These are phyloP conservation scores for Atherinosoma microstoma DNA, from an alignment of 2,797 vertebrate species.

Conservation along the genomic window DNA sequence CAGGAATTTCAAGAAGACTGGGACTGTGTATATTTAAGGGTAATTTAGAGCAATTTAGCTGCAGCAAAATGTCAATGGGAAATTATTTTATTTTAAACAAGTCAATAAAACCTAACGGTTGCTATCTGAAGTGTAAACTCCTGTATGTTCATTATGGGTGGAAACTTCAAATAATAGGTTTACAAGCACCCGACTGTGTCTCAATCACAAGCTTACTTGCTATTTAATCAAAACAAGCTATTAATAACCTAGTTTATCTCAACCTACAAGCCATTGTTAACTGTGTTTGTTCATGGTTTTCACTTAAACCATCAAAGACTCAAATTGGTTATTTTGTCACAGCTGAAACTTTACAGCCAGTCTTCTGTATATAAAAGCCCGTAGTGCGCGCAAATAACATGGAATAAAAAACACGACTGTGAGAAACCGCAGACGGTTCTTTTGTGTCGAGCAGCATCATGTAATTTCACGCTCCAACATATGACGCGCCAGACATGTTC, in stretches of 20 bases:
- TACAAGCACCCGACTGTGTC: slow-evolving; percentile 19
- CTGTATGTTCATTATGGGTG: background rate
- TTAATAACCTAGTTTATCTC: background rate
- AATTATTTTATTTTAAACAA: slow-evolving; percentile 47
- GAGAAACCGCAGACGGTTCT: slow-evolving; percentile 61
- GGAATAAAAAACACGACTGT: slow-evolving; percentile 23
- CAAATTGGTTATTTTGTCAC: slow-evolving; percentile 31
- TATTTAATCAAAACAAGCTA: background rate
- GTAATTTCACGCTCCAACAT: slow-evolving; percentile 42
- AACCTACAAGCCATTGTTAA: background rate
- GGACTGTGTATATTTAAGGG: slow-evolving; percentile 26
- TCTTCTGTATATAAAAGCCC: slow-evolving; percentile 20
- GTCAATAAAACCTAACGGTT: slow-evolving; percentile 49
- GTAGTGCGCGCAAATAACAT: slow-evolving; percentile 25
- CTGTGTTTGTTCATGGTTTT: background rate
- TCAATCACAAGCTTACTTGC: slow-evolving; percentile 14
- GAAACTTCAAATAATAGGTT: slow-evolving; percentile 33
- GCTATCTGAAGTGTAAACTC: background rate
- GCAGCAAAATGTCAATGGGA: slow-evolving; percentile 29
- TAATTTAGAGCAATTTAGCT: slow-evolving; percentile 56
- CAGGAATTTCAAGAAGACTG: slow-evolving; percentile 38
- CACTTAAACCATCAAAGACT: slow-evolving; percentile 13
- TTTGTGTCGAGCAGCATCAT: slow-evolving; percentile 19
- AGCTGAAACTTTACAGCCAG: slow-evolving; percentile 41
- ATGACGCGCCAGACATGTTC: slow-evolving; percentile 4